Conservation (phyloP, 2,888 invertebrate species). For the Luffia ferchaultella region DNA sequence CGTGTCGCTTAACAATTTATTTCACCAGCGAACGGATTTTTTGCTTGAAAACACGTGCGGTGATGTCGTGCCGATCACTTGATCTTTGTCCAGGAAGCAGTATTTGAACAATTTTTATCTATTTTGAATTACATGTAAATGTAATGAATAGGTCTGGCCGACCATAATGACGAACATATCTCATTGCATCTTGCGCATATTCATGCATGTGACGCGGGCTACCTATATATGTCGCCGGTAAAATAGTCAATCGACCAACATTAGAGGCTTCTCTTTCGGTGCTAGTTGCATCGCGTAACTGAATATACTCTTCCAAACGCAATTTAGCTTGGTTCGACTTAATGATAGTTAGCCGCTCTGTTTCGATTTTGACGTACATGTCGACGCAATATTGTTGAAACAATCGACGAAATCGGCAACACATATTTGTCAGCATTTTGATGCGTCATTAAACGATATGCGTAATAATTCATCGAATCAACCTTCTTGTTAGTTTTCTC, state of each 20-base stretch:
- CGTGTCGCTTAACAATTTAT: constrained; percentile 3
- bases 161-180: constrained; percentile 21
- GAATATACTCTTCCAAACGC: constrained; percentile 19
- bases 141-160: constrained; percentile 17
- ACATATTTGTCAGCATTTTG: constrained; percentile 15
- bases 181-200: constrained; percentile 11
- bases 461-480: constrained; percentile 16
- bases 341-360: constrained; percentile 21
- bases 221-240: constrained; percentile 15
- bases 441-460: constrained; percentile 18
- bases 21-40: constrained; percentile 5
- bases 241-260: constrained; percentile 10
- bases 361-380: constrained; percentile 28
- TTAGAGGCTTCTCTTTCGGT: constrained; percentile 6
- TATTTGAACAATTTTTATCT: constrained; percentile 3
- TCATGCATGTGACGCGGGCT: constrained; percentile 7
- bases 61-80: constrained; percentile 6
- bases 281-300: constrained; percentile 17
- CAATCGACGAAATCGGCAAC: constrained; percentile 14
- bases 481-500: constrained; percentile 16
- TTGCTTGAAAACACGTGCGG: constrained; percentile 7
- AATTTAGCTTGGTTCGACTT: constrained; percentile 22
- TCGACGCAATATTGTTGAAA: constrained; percentile 19
- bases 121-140: constrained; percentile 6
- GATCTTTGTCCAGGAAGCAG: constrained; percentile 5